Evolutionary conservation across 2,888 invertebrate species (phyloP).

Genomic region (Pyrrhosoma nymphula): DNA sequence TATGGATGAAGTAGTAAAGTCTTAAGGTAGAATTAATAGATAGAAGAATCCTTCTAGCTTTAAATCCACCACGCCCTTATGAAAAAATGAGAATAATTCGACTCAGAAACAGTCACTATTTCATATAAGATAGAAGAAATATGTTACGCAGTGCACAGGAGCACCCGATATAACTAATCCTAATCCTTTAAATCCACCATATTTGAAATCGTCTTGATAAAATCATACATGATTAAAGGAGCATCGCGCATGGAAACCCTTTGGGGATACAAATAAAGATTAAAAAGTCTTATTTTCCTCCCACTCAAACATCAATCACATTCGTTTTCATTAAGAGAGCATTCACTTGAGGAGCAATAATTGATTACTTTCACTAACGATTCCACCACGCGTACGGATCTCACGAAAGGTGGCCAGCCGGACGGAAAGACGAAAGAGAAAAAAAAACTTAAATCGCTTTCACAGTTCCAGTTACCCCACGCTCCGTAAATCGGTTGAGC

Average conservation of each 20-base stretch:
- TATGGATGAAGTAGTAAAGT: too few species aligned
- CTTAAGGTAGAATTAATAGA: too few species aligned
- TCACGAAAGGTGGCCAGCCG: background rate
- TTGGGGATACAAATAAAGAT: background rate
- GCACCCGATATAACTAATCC: too few species aligned
- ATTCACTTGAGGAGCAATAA: background rate
- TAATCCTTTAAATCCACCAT: too few species aligned
- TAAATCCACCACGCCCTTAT: too few species aligned
- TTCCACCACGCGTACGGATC: background rate
- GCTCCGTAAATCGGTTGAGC: background rate
- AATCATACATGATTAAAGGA: too few species aligned
- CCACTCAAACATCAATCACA: background rate
- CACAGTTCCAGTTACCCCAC: background rate
- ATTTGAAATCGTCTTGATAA: too few species aligned
- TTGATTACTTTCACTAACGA: background rate
- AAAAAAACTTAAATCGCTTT: background rate
- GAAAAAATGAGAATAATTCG: too few species aligned
- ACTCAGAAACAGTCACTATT: too few species aligned
- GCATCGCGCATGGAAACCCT: background rate
- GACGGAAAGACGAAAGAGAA: background rate
- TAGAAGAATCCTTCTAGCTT: too few species aligned
- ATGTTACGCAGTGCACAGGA: too few species aligned
- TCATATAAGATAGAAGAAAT: too few species aligned
- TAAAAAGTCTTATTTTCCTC: background rate
- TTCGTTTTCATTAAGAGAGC: background rate